Base-by-base conservation (phyloP, 2,888 invertebrate species). In the Hirtodrosophila trivittata region DNA sequence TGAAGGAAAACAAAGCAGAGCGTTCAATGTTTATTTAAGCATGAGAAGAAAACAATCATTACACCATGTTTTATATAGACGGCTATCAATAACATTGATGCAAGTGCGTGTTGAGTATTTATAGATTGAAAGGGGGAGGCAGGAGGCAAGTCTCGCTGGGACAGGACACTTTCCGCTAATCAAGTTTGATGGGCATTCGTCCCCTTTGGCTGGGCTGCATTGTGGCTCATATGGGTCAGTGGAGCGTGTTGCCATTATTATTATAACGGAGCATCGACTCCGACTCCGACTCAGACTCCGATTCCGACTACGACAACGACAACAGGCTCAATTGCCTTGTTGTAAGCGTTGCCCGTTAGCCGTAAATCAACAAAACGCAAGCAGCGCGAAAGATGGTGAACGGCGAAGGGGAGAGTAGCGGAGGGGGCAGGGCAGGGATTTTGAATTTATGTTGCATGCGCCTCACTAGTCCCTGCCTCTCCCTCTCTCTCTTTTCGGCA, bases 391-490 rank as follows among this genome's bases (percentile, higher is more conserved):
- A 16, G 3, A n/a, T n/a, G 13, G 9, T n/a, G n/a, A n/a, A n/a
- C n/a, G 9, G 25, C 32, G 35, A 12, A 9, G 14, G 8, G 8
- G 21, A 28, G 37, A 28, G 18, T n/a, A 41, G 30, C 10, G 33
- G 18, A 39, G 25, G 9, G 16, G 28, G 13, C 1, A n/a, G 7
- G 10, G 25, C 25, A 13, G 33, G 55, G 38, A 66, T 58, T 75
- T 73, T 70, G 77, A 82, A 82, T 82, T 82, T 82, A 82, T 82
- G 85, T 84, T 75, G 72, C 77, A 77, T 50, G 72, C 64, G 77
- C 66, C 70, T 68, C 69, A 74, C 66, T 72, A 66, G 69, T 56
- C 43, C 25, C 30, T n/a, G 25, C 37, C 10, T 18, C 35, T 28
- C 52, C 43, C 43, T 35, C 66, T 50, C 47, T 21, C 18, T 21